A percentile compares a stretch with the other conserved stretches of the same genome.
Conservation (phyloP, 2,888 invertebrate genomes). For the Drosophila nr. medialis region DNA sequence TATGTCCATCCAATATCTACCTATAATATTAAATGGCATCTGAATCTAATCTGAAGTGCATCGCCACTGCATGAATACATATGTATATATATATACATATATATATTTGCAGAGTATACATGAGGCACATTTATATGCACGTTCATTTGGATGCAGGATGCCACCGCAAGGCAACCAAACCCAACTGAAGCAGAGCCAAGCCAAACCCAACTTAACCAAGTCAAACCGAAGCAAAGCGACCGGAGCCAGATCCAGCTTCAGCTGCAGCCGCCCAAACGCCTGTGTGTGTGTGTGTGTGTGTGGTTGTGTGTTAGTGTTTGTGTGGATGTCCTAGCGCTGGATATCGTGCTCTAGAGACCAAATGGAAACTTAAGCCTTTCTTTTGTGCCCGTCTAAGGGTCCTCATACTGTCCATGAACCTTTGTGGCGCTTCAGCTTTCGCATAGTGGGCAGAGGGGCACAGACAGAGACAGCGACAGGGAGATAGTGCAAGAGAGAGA, state of each 20-base stretch:
- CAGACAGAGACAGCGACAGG: neutral
- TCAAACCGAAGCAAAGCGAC: slow-evolving; percentile 20
- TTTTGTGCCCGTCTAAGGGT: slow-evolving; percentile 80
- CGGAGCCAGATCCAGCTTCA: slow-evolving; percentile 33
- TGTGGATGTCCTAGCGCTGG: slow-evolving; percentile 61
- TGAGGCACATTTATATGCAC: neutral
- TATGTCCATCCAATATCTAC: too few species aligned
- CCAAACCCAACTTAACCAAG: slow-evolving; percentile 39
- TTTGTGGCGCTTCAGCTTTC: slow-evolving; percentile 70
- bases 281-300: slow-evolving; percentile 14
- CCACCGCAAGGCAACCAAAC: slow-evolving; percentile 44
- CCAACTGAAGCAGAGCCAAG: slow-evolving; percentile 23
- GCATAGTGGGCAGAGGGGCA: slow-evolving; percentile 17
- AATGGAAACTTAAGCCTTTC: slow-evolving; percentile 84
- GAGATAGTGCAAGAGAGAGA: neutral
- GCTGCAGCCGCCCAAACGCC: slow-evolving; percentile 18
- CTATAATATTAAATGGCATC: neutral
- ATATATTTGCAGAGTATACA: slow-evolving; percentile 9
- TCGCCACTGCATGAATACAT: neutral
- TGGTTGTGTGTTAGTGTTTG: neutral
- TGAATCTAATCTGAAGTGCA: too few species aligned
- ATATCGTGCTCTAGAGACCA: slow-evolving; percentile 82
- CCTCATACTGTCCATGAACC: slow-evolving; percentile 80
- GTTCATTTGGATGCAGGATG: slow-evolving; percentile 32
- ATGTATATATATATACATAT: neutral